Percentiles rank a stretch among this genome's conserved stretches.
Conservation (phyloP, 2,797 vertebrate species). For the Tarsius wallacei region DNA sequence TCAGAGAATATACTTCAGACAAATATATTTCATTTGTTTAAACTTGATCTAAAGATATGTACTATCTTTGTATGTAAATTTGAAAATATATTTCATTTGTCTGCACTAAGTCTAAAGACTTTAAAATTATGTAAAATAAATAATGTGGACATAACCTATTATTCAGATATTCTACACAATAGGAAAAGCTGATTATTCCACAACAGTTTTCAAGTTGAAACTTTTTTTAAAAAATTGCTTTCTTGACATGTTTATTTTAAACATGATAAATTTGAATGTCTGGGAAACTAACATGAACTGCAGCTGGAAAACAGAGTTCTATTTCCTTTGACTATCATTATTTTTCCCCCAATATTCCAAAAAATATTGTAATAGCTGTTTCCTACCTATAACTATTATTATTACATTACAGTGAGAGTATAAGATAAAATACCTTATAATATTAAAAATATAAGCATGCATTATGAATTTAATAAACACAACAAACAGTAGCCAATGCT, state of each 20-base stretch:
- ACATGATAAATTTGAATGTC: slow-evolving; percentile 89
- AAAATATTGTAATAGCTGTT: slow-evolving; percentile 89
- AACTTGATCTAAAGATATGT: slow-evolving; percentile 27
- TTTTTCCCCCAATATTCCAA: slow-evolving; percentile 81
- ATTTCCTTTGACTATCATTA: slow-evolving; percentile 62
- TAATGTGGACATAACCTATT: slow-evolving; percentile 74
- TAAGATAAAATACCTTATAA: slow-evolving; percentile 85
- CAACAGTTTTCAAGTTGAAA: slow-evolving; percentile 76
- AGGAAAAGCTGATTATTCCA: slow-evolving; percentile 69
- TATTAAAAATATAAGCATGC: slow-evolving; percentile 89
- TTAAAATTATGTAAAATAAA: slow-evolving; percentile 81
- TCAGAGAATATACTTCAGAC: slow-evolving; percentile 49
- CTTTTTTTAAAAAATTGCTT: slow-evolving; percentile 79
- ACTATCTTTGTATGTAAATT: slow-evolving; percentile 9
- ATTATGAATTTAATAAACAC: slow-evolving; percentile 88
- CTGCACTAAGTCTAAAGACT: slow-evolving; percentile 47
- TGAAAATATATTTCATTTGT: slow-evolving; percentile 51
- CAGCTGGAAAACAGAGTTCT: slow-evolving; percentile 84
- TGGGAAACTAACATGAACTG: slow-evolving; percentile 87
- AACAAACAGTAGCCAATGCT: slow-evolving; percentile 83
- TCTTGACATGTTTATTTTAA: slow-evolving; percentile 89
- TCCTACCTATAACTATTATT: slow-evolving; percentile 88
- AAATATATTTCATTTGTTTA: slow-evolving; percentile 63
- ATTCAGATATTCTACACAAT: slow-evolving; percentile 63
- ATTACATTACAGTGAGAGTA: slow-evolving; percentile 60